Conservation (phyloP, 2,113 vertebrate genomes). For the Climacteris rufus region DNA sequence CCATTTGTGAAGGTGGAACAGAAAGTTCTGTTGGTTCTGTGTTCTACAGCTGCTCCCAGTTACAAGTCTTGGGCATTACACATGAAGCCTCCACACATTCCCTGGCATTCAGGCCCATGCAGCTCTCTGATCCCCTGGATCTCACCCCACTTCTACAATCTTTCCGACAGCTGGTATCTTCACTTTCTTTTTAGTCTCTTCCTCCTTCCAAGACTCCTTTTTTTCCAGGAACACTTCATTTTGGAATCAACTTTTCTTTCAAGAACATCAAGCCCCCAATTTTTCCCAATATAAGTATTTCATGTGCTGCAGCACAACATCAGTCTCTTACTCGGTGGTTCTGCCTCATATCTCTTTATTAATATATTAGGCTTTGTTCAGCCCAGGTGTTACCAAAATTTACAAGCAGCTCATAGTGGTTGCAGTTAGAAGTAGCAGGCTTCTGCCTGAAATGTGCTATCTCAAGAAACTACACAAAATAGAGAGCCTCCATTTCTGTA, state of each 20-base stretch:
- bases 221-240: neutral
- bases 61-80: neutral
- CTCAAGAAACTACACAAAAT: neutral
- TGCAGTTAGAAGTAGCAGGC: neutral
- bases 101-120: neutral
- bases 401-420: neutral
- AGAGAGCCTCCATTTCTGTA: neutral
- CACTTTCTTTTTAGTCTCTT: neutral
- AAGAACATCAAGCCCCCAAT: neutral
- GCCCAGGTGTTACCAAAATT: neutral
- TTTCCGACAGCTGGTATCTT: neutral
- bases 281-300: neutral
- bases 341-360: neutral
- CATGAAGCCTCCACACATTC: neutral
- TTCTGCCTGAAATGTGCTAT: neutral
- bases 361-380: neutral
- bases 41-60: neutral
- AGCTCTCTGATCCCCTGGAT: neutral
- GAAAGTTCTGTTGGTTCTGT: neutral
- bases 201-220: neutral
- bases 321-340: neutral
- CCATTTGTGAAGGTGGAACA: neutral
- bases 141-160: neutral
- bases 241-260: neutral
- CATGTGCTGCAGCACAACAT: neutral